Conservation (phyloP, 1,140 invertebrate genomes). For the Formica selysi region DNA sequence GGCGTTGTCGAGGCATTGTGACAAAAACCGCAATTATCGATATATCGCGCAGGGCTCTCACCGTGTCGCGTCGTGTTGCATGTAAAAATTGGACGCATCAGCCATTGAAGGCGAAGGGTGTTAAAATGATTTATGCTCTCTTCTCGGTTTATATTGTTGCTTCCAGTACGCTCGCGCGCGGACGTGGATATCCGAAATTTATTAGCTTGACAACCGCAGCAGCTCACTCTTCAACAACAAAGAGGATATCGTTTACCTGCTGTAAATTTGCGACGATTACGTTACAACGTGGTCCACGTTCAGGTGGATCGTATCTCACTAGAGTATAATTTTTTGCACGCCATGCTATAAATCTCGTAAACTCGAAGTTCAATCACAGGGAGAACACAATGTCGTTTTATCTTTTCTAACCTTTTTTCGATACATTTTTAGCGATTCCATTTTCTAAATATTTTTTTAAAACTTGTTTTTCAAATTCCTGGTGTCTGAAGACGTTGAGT, state of each 20-base stretch:
- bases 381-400: background rate
- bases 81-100: constrained; percentile 72
- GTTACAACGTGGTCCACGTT: constrained; percentile 49
- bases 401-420: background rate
- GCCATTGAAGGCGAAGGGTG: constrained; percentile 69
- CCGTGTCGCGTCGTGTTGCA: constrained; percentile 69
- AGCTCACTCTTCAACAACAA: constrained; percentile 45
- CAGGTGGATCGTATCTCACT: constrained; percentile 31
- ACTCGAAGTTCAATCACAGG: background rate
- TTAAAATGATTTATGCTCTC: constrained; percentile 75
- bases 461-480: background rate
- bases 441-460: background rate
- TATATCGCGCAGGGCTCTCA: constrained; percentile 41
- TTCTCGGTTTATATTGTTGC: constrained; percentile 66
- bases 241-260: constrained; percentile 55
- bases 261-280: constrained; percentile 62
- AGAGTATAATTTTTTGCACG: constrained; percentile 41
- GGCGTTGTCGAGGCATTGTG: constrained; percentile 22
- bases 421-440: background rate
- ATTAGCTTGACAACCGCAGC: constrained; percentile 63
- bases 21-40: constrained; percentile 67
- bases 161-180: constrained; percentile 2
- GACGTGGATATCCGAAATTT: constrained; percentile 54
- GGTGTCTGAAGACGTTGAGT: background rate
- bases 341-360: constrained; percentile 37